These are phyloP conservation scores for Patella caerulea DNA, from an alignment of 2,888 invertebrate species.

Conservation along the genomic window DNA sequence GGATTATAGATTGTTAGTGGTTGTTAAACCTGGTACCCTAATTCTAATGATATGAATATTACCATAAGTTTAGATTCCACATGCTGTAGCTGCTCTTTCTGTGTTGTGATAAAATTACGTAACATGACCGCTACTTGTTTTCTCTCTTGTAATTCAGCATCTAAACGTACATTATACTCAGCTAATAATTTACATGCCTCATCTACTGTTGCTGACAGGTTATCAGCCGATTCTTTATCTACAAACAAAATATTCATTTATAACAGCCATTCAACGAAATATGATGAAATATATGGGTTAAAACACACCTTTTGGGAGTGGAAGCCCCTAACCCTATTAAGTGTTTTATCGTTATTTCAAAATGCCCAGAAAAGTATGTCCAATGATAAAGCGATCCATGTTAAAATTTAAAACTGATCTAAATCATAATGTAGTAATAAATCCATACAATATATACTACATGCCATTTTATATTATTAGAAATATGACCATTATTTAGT, in stretches of 20 bases:
- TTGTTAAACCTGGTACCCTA: too few relatives aligned
- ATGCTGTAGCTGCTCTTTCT: constrained; percentile 87
- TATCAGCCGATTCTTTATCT: constrained; percentile 73
- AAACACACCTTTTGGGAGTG: too few relatives aligned
- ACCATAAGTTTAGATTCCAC: constrained; percentile 92
- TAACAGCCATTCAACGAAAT: constrained; percentile 3
- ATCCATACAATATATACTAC: too few relatives aligned
- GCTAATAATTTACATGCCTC: constrained; percentile 89
- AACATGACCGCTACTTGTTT: constrained; percentile 89
- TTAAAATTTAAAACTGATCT: too few relatives aligned
- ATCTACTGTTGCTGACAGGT: constrained; percentile 85
- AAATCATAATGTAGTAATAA: too few relatives aligned
- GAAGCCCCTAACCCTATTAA: too few relatives aligned
- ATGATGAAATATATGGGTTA: not conserved
- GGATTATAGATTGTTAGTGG: too few relatives aligned
- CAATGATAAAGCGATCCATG: too few relatives aligned
- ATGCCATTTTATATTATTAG: too few relatives aligned
- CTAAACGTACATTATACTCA: constrained; percentile 89
- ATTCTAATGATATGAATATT: constrained; percentile 33
- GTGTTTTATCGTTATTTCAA: too few relatives aligned
- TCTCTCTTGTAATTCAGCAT: constrained; percentile 90
- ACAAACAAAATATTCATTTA: constrained; percentile 27
- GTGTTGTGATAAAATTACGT: constrained; percentile 85
- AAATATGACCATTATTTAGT: too few relatives aligned
- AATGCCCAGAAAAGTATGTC: too few relatives aligned